Evolutionary conservation across 2,113 vertebrate species (phyloP), one percentile per base, ranked within the genome.

Genomic region (Maccullochella peelii): DNA sequence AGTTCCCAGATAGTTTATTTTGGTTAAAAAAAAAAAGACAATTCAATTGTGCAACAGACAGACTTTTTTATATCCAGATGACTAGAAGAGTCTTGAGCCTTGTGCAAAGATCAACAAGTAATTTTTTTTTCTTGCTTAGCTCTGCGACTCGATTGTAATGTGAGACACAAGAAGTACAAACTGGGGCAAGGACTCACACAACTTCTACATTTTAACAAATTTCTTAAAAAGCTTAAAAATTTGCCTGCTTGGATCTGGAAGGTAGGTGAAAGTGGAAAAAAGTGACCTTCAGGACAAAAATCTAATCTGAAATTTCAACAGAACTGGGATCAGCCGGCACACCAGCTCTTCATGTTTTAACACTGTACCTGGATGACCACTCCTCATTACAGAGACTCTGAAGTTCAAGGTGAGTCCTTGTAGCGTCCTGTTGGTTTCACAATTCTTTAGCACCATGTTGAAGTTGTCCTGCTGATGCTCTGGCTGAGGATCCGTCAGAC

Each of bases 401-500:
- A 97, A 98, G 10, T 90, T 94, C 68, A 98, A 89, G 9, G 86
- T 85, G 78, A 97, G 96, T 27, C 93, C 82, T 1, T 93, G 92
- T 0, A 94, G 62, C 0, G 77, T 95, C 5, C 0, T 86, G 69
- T 94, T 96, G 74, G 96, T 95, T 40, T 97, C 91, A 2, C 98
- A 99, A 86, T 97, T 98, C 79, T 90, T 94, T 79, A 99, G 92
- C 57, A 96, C 93, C 92, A 99, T 91, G 73, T 93, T 95, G 93
- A 99, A 99, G 86, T 91, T 95, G 70, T 97, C 96, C 40, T 96
- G 92, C 27, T 96, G 95, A 80, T 97, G 96, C 67, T 82, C 83
- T 0, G 97, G 97, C 86, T 97, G 97, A 10, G 79, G 73, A 55
- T 95, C 96, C 0, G 38, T 79, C 80, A 97, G 94, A 14, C 70